These are phyloP conservation scores for Lasiurus borealis DNA, from an alignment of 2,113 vertebrate genomes.

Conservation along the genomic window DNA sequence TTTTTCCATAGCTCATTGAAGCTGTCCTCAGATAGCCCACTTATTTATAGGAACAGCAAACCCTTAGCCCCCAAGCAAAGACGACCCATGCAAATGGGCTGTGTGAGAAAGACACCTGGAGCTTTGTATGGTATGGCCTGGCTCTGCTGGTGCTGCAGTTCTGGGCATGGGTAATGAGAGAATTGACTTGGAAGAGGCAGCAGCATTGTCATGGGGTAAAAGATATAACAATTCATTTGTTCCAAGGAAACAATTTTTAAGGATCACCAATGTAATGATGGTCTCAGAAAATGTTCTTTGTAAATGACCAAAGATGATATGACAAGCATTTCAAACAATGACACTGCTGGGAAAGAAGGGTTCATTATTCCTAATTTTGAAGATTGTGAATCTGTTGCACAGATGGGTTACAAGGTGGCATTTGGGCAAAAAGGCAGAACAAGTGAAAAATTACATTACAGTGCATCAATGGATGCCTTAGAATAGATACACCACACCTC, in stretches of 20 bases:
- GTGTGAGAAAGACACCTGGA: neutral
- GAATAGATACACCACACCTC: neutral
- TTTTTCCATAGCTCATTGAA: constrained; percentile 56
- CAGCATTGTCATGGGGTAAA: neutral
- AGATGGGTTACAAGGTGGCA: neutral
- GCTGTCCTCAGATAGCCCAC: neutral
- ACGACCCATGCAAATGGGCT: neutral
- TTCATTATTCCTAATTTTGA: constrained; percentile 16
- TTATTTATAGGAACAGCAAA: constrained; percentile 25
- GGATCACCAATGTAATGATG: neutral
- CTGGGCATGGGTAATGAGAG: neutral
- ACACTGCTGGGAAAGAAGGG: neutral
- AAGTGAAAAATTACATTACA: neutral
- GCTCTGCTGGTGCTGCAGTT: neutral
- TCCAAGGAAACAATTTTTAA: neutral
- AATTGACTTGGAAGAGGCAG: neutral
- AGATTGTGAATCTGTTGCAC: neutral
- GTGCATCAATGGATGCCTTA: neutral
- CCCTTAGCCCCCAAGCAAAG: neutral
- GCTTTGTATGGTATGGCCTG: no score
- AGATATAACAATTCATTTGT: neutral
- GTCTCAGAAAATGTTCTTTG: neutral
- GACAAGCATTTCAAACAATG: neutral
- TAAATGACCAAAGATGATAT: constrained; percentile 23
- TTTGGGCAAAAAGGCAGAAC: neutral